A percentile compares a stretch with the other conserved stretches of the same genome.
These are phyloP conservation scores for Machaerirhynchus nigripectus DNA, from an alignment of 2,113 vertebrate genomes.

Conservation along the genomic window DNA sequence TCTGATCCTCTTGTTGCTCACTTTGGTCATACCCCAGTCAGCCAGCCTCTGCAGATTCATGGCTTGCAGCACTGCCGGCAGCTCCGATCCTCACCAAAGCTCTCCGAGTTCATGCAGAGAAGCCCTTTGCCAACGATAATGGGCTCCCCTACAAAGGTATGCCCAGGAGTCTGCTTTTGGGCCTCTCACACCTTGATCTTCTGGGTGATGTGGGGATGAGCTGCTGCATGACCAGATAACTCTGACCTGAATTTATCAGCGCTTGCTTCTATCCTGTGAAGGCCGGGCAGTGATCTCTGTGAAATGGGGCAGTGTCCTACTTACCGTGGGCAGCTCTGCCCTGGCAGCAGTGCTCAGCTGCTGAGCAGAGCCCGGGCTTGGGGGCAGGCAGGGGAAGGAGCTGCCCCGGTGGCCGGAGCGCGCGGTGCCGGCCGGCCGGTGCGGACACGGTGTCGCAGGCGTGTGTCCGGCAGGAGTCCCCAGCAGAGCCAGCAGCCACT, in stretches of 20 bases:
- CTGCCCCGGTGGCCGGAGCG: neutral
- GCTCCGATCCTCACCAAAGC: conserved; percentile 88
- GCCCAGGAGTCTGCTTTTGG: neutral
- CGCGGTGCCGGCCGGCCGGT: neutral
- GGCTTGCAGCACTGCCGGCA: conserved; percentile 75
- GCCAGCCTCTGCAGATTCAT: conserved; percentile 62
- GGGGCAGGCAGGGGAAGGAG: neutral
- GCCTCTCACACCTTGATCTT: neutral
- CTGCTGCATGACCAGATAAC: neutral
- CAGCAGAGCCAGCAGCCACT: neutral
- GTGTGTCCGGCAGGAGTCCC: neutral
- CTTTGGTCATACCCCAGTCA: conserved; percentile 46
- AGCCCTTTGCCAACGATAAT: conserved; percentile 92
- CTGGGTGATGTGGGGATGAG: neutral
- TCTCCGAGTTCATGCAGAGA: conserved; percentile 92
- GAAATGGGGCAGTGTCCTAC: neutral
- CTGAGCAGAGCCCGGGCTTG: neutral
- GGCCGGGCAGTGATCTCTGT: neutral
- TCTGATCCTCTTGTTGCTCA: conserved; percentile 83
- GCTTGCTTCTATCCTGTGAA: neutral
- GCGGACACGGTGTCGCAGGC: neutral
- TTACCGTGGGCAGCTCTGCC: neutral
- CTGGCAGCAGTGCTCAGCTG: neutral
- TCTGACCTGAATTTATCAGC: neutral
- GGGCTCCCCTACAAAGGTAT: conserved; percentile 92